Evolutionary conservation across 1,140 invertebrate genomes (phyloP).

Genomic region (Pseudomyrmex flavicornis): DNA sequence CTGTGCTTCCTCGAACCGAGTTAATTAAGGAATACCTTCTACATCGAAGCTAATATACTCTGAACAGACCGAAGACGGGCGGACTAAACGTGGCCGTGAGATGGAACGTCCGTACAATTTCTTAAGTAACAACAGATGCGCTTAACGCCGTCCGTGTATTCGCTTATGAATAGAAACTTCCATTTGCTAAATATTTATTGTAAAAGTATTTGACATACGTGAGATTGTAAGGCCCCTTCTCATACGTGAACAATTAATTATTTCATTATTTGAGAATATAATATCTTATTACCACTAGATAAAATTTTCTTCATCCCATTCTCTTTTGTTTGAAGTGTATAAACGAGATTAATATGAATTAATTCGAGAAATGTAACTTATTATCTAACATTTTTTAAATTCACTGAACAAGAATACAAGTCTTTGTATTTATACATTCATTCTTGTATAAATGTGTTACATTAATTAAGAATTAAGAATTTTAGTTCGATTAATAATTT

Average conservation of each 20-base stretch:
- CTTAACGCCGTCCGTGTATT: constrained; percentile 12
- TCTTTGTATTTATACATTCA: no score
- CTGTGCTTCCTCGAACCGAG: constrained; percentile 26
- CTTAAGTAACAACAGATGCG: constrained; percentile 50
- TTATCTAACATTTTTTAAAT: no score
- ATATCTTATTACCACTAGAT: no score
- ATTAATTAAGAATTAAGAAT: no score
- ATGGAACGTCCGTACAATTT: constrained; percentile 27
- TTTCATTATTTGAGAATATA: no score
- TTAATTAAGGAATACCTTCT: constrained; percentile 77
- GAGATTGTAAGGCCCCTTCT: background rate
- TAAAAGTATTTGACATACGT: background rate
- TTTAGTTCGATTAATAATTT: no score
- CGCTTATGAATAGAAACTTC: background rate
- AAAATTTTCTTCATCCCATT: no score
- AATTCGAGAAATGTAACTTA: no score
- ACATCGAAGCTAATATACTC: constrained; percentile 70
- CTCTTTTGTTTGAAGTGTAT: no score
- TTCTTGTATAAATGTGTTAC: no score
- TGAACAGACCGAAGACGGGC: constrained; percentile 43
- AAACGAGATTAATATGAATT: no score
- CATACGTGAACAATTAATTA: background rate
- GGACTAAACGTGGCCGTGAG: background rate
- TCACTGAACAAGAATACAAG: no score
- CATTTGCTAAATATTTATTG: constrained; percentile 6